Base-by-base conservation (phyloP, 2,797 vertebrate species). In the Yasuhikotakia modesta region DNA sequence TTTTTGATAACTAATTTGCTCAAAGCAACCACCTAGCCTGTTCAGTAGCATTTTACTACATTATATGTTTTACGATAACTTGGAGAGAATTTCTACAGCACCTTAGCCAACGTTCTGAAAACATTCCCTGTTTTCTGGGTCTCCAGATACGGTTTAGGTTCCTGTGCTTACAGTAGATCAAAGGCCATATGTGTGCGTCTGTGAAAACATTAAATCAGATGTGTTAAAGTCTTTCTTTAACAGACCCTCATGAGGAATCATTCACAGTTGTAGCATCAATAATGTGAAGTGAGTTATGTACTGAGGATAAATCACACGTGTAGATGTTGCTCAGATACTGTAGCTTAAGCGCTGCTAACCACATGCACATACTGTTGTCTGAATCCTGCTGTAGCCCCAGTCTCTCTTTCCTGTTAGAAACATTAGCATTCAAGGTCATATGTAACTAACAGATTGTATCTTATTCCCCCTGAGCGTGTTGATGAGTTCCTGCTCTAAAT, bases 401-500 rank as follows among this genome's bases (percentile, higher is more conserved):
- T n/a, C 16, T 13, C 19, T 46, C 35, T 39, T 39, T 10, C 35
- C 35, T 0, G 12, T 53, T 30, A 55, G 67, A 43, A 27, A 30
- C 68, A 78, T 71, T 65, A 78, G 68, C 55, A 78, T 78, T 78
- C 76, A 78, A 78, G 76, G 76, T 78, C 68, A 78, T 63, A 10
- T 64, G 76, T 78, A 78, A 78, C 76, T 78, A 78, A 78, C 76
- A 78, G 76, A 71, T 70, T 89, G 80, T 35, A 58, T 74, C 71
- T 74, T 43, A 50, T 79, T 50, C 22, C 71, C 67, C 60, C 12
- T 39, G 70, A 73, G 63, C 48, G 24, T 67, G 63, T 70, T 89
- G 88, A 88, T 91, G 88, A 90, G 39, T 73, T 84, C 67, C 77
- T 60, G 73, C 79, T 79, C 83, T 87, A 88, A 89, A 90, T 88